Evolutionary conservation across 2,888 invertebrate genomes (phyloP), one percentile per base, ranked within the genome.

Genomic region (Chymomyza caudatula): DNA sequence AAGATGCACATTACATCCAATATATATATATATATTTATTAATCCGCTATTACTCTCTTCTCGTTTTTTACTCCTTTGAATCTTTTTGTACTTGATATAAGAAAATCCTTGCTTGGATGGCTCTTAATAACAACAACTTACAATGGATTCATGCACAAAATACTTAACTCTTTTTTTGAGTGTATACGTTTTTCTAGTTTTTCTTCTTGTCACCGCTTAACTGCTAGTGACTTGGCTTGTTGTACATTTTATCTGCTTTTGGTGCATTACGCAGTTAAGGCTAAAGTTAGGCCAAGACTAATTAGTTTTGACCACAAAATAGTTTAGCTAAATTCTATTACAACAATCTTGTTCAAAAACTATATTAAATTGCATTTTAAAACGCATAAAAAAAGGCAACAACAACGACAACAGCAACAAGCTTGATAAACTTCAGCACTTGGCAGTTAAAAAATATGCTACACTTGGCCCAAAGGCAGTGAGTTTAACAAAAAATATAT

Each of bases 261-360:
- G 20, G n/a, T 25, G 23, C 23, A 53, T 55, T 55, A 37, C 29
- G 19, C 29, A 55, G 13, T 15, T 37, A 25, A n/a, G 19, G 15
- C 17, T 42, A 1, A 55, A 29, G 8, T 55, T 55, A 11, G 29
- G 29, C 11, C 19, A 51, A 52, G 25, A 51, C 51, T 42, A 42
- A 52, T 61, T 55, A 51, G 51, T 47, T 55, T 11, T 13, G 44
- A 23, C 4, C n/a, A 54, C 17, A 61, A 61, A 53, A 65, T 54
- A 54, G 44, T 68, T 63, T 57, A 54, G 71, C 67, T 62, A 64
- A 69, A 76, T 75, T 79, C 70, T 78, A 83, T 74, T 70, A 70
- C 65, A 77, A 20, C 13, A n/a, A n/a, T n/a, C 51, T 51, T 51
- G 29, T 8, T 11, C 29, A 51, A 20, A 6, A 51, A 2, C 51